Evolutionary conservation across 2,797 vertebrate species (phyloP).

Genomic region (Cheracebus regulus): DNA sequence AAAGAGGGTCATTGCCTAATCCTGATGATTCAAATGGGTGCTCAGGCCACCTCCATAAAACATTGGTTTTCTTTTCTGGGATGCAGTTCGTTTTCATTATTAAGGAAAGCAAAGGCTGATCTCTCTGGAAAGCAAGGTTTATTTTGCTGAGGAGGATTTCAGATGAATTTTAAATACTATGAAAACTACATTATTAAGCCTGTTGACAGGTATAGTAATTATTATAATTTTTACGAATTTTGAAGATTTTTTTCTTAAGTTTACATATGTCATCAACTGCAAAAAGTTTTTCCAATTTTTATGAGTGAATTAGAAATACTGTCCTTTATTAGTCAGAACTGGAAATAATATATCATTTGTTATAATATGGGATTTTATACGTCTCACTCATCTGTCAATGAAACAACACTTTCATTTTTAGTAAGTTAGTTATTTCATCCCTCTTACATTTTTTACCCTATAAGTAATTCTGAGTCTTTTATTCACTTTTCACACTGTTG

Average conservation of each 20-base stretch:
- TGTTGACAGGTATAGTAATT: background rate
- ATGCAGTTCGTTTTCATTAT: slow-evolving; percentile 3
- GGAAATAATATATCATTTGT: background rate
- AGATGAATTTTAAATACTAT: background rate
- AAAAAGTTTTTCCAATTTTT: background rate
- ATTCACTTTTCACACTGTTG: background rate
- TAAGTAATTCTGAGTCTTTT: background rate
- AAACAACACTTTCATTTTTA: slow-evolving; percentile 15
- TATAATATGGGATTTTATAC: background rate
- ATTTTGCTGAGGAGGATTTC: slow-evolving; percentile 13
- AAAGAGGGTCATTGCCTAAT: slow-evolving; percentile 51
- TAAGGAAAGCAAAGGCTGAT: background rate
- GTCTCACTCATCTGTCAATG: background rate
- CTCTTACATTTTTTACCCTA: background rate
- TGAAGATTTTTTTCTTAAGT: background rate
- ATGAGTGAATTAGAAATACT: background rate
- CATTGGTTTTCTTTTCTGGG: slow-evolving; percentile 44
- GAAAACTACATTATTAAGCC: background rate
- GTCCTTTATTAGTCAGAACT: background rate
- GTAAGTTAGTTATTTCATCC: background rate
- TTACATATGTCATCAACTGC: background rate
- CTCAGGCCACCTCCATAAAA: slow-evolving; percentile 50
- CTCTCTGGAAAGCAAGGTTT: background rate
- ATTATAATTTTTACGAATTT: background rate
- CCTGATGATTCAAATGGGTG: slow-evolving; percentile 40